Evolutionary conservation across 2,113 vertebrate species (phyloP).

Genomic region (Sander lucioperca): DNA sequence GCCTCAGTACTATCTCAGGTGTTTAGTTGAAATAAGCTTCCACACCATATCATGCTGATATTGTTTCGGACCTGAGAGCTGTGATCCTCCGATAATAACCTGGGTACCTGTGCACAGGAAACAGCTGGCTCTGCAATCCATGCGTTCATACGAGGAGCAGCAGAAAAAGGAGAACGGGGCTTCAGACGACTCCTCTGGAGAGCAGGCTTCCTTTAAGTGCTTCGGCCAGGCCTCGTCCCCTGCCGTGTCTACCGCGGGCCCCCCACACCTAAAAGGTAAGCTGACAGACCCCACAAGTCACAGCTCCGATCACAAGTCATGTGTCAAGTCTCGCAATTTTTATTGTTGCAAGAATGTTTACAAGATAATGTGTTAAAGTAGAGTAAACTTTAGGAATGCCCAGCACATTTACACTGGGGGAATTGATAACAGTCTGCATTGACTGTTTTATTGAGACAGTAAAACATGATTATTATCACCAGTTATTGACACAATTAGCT

Average conservation of each 20-base stretch:
- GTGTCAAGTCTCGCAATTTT: slow-evolving; percentile 30
- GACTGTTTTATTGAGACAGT: background rate
- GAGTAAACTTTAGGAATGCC: background rate
- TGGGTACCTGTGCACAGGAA: slow-evolving; percentile 84
- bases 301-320: slow-evolving; percentile 20
- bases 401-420: background rate
- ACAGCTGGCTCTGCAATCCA: slow-evolving; percentile 96
- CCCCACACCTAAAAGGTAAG: slow-evolving; percentile 94
- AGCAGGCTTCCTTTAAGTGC: slow-evolving; percentile 93
- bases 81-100: slow-evolving; percentile 47
- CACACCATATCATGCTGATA: slow-evolving; percentile 1
- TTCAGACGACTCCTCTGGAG: slow-evolving; percentile 96
- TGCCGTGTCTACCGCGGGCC: slow-evolving; percentile 89
- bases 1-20: background rate
- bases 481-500: background rate
- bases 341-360: slow-evolving; percentile 10
- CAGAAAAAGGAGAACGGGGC: slow-evolving; percentile 95
- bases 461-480: background rate
- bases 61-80: slow-evolving; percentile 26
- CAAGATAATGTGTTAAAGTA: background rate
- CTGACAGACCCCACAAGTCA: slow-evolving; percentile 40
- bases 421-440: background rate
- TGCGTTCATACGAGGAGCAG: slow-evolving; percentile 95
- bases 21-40: background rate
- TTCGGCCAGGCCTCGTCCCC: slow-evolving; percentile 94